Percentiles rank a stretch among this genome's conserved stretches.
These are phyloP conservation scores for Drosophila repleta DNA, from an alignment of 1,140 invertebrate species.

Conservation along the genomic window DNA sequence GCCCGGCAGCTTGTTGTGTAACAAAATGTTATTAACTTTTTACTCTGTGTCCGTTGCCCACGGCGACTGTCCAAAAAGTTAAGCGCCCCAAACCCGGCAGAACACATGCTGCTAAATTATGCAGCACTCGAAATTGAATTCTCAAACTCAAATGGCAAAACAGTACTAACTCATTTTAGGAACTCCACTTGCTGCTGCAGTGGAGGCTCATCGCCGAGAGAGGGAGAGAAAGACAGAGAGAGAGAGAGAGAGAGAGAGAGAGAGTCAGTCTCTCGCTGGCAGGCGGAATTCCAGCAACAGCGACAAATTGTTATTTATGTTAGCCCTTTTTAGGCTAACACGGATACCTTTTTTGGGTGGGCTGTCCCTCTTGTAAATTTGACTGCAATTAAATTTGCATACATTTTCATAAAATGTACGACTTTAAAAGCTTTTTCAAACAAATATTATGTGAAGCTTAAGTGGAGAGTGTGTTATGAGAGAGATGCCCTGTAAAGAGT, in stretches of 20 bases:
- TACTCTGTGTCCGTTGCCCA: conserved; percentile 28
- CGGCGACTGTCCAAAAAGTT: conserved; percentile 32
- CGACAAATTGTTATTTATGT: conserved; percentile 79
- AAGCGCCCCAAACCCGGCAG: conserved; percentile 13
- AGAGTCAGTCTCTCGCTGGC: too few relatives aligned
- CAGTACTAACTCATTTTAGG: conserved; percentile 70
- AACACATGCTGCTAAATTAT: conserved; percentile 72
- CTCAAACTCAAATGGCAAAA: conserved; percentile 56
- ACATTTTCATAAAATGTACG: conserved; percentile 73
- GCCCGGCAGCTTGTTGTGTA: conserved; percentile 32
- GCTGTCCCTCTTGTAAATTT: conserved; percentile 59
- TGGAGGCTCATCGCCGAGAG: too few relatives aligned
- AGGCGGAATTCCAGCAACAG: conserved; percentile 5
- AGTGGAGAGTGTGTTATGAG: neutral
- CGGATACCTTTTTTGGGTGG: conserved; percentile 25
- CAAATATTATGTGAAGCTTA: neutral
- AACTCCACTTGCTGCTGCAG: conserved; percentile 18
- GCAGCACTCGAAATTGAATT: conserved; percentile 78
- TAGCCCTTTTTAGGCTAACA: conserved; percentile 48
- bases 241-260: neutral
- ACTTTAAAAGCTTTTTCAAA: conserved; percentile 42
- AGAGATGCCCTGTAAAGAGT: conserved; percentile 1
- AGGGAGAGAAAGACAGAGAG: neutral
- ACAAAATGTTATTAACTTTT: conserved; percentile 72
- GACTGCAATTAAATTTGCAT: conserved; percentile 81